Conservation (phyloP, 2,888 invertebrate species). For the Epinotia nisella region DNA sequence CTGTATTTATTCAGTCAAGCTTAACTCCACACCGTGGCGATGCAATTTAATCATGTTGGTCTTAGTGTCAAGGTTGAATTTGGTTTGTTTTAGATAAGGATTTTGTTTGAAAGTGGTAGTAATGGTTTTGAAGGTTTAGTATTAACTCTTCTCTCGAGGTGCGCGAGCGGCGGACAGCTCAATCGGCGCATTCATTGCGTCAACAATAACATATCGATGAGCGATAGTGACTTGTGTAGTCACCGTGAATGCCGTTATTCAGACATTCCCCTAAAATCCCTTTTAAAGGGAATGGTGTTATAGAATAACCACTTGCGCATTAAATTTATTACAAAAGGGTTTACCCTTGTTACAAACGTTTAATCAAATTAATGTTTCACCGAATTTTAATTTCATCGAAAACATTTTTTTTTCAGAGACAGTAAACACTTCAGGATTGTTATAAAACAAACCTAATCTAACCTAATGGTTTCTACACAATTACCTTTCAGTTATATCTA, state of each 20-base stretch:
- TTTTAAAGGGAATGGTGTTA: background rate
- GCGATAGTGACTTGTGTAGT: slow-evolving; percentile 39
- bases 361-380: too few relatives aligned
- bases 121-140: slow-evolving; percentile 27
- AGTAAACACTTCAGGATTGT: too few relatives aligned
- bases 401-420: too few relatives aligned
- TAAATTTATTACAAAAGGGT: slow-evolving; percentile 1
- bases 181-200: slow-evolving; percentile 59
- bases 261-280: slow-evolving; percentile 4
- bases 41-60: background rate
- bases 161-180: slow-evolving; percentile 54
- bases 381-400: too few relatives aligned
- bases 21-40: background rate
- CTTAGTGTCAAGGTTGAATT: background rate
- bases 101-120: slow-evolving; percentile 1
- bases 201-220: slow-evolving; percentile 51
- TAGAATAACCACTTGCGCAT: background rate
- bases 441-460: too few relatives aligned
- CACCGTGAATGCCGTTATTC: slow-evolving; percentile 24
- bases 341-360: background rate
- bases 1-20: background rate
- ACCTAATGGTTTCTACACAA: too few relatives aligned
- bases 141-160: slow-evolving; percentile 45
- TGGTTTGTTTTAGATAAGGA: background rate
- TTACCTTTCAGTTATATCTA: too few relatives aligned